phyloP scores from a whole-genome alignment of 2,797 vertebrate species.

The Onychomys leucogaster region DNA sequence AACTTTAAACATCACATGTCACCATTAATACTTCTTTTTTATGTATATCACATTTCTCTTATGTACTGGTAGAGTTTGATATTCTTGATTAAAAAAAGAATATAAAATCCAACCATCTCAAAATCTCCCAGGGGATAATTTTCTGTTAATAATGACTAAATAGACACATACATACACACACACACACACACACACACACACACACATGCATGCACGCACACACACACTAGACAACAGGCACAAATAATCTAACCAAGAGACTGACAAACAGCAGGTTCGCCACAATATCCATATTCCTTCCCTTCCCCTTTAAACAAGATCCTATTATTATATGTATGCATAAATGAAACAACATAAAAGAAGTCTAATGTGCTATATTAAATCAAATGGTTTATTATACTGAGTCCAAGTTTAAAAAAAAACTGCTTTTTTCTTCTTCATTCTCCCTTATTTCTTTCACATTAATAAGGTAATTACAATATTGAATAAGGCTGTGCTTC shows the following conservation, averaged over 20 bases:
- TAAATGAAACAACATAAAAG: slow-evolving; percentile 19
- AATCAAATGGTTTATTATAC: slow-evolving; percentile 13
- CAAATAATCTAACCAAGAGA: neutral
- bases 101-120: slow-evolving; percentile 35
- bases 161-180: neutral
- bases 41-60: neutral
- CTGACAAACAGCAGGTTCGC: neutral
- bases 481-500: slow-evolving; percentile 4
- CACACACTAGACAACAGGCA: neutral
- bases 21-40: slow-evolving; percentile 27
- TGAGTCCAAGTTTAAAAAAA: slow-evolving; percentile 27
- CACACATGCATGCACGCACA: neutral
- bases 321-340: neutral
- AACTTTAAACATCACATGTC: neutral
- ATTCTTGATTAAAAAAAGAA: neutral
- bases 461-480: slow-evolving; percentile 40
- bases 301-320: neutral
- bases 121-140: neutral
- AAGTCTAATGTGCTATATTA: neutral
- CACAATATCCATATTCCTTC: neutral
- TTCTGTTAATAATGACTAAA: neutral
- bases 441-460: neutral
- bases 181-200: neutral
- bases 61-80: neutral
- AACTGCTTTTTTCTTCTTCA: neutral